These are phyloP conservation scores for Montipora capitata DNA, from an alignment of 92 coral and sea anemone species.

Conservation along the genomic window DNA sequence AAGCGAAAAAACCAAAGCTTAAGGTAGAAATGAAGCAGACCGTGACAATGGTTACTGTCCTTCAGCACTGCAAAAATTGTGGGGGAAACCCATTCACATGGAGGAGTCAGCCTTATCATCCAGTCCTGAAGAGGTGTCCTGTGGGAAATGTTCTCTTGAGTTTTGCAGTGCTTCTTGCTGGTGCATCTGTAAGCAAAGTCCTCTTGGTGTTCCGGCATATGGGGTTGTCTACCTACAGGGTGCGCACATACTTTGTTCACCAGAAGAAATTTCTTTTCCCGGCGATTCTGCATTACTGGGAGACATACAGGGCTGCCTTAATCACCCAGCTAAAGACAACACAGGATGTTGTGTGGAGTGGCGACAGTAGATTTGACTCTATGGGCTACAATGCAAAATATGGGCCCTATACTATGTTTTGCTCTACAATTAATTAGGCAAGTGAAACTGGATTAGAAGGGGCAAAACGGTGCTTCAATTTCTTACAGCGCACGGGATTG, in stretches of 20 bases:
- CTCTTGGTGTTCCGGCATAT: conserved; percentile 40
- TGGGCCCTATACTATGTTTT: conserved; percentile 10
- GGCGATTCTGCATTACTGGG: not conserved
- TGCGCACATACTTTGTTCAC: not conserved
- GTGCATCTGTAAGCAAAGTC: conserved; percentile 37
- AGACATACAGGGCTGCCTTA: not conserved
- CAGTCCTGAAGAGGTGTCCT: conserved; percentile 29
- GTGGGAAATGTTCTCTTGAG: conserved; percentile 20
- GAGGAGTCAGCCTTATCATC: conserved; percentile 27
- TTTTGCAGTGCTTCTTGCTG: conserved; percentile 46
- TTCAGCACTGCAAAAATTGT: conserved; percentile 15
- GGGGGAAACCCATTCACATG: not conserved
- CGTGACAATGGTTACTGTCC: conserved; percentile 13
- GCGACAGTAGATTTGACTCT: conserved; percentile 6
- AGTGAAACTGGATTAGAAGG: no score
- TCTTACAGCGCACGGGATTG: no score
- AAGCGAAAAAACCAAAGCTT: no score
- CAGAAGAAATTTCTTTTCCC: conserved; percentile 7
- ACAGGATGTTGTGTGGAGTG: conserved; percentile 1
- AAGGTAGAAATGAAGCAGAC: not conserved
- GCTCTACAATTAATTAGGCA: not conserved
- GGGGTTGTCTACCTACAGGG: conserved; percentile 2
- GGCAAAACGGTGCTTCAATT: no score
- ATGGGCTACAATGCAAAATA: conserved; percentile 22
- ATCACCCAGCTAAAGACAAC: not conserved